Evolutionary conservation across 2,888 invertebrate genomes (phyloP), one percentile per base, ranked within the genome.

Genomic region (Pollenia labialis): DNA sequence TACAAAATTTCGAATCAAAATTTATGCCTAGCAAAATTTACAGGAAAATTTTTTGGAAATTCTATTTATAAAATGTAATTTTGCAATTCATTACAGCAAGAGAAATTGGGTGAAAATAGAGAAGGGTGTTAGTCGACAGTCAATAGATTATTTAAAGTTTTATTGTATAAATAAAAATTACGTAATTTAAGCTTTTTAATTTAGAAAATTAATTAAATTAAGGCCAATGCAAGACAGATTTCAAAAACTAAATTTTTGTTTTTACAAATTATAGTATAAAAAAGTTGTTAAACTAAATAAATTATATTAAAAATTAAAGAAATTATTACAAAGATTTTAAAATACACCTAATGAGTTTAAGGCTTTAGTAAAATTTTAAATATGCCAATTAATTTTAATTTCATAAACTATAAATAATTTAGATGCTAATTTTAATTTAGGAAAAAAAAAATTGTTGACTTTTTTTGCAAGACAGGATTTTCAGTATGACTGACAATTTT

Each of bases 61-160:
- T 10, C 14, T 60, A 52, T 54, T 52, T 18, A 52, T 23, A 50
- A 75, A 32, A 56, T n/a, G 32, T n/a, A 60, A 32, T 62, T 72
- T 79, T 68, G 74, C 84, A 84, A 66, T 84, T 84, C 60, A 79
- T 50, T 75, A 85, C 79, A 85, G 74, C 74, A 66, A 69, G 23
- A 84, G 46, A 79, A 68, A 54, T 64, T 46, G 44, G 12, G 74
- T 58, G 66, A 66, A 74, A 46, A 77, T 14, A 74, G 56, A n/a
- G 32, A 52, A 50, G 58, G 46, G 58, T 58, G 66, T 79, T 60
- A 46, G 16, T 75, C 46, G 32, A 69, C 54, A 80, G 84, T 54
- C 60, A 68, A 54, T 32, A 79, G 42, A 64, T 40, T 54, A 12
- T 6, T 64, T 18, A 56, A 44, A 11, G 16, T 46, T 68, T 54